phyloP scores from a whole-genome alignment of 2,797 vertebrate genomes.

The Oophaga sylvatica region DNA sequence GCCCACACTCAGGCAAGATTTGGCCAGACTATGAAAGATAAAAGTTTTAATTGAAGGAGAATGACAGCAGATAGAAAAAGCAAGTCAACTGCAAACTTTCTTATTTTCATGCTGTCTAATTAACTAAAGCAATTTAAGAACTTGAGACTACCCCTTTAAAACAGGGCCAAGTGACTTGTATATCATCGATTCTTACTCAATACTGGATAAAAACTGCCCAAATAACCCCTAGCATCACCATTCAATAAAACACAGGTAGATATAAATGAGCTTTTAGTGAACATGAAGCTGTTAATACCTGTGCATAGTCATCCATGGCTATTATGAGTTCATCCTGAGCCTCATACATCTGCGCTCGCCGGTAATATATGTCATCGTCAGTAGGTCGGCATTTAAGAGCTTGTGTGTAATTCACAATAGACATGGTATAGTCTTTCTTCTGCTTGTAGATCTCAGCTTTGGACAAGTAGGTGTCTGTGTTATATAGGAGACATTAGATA shows the following conservation, averaged over 20 bases:
- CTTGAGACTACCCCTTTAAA: too few relatives aligned
- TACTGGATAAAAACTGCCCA: too few relatives aligned
- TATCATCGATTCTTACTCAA: too few relatives aligned
- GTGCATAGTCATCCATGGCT: constrained; percentile 79
- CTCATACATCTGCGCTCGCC: constrained; percentile 75
- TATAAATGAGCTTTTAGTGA: neutral
- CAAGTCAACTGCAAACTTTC: too few relatives aligned
- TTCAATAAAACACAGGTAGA: neutral
- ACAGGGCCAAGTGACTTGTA: too few relatives aligned
- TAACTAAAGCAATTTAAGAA: too few relatives aligned
- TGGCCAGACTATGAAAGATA: too few relatives aligned
- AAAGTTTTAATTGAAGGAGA: too few relatives aligned
- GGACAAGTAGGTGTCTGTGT: constrained; percentile 75
- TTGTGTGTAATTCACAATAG: constrained; percentile 75
- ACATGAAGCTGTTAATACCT: constrained; percentile 65
- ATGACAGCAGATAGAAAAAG: too few relatives aligned
- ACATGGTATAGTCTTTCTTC: constrained; percentile 69
- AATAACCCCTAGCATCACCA: neutral
- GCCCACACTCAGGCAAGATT: too few relatives aligned
- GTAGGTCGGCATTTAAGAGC: constrained; percentile 74
- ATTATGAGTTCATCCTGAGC: constrained; percentile 66
- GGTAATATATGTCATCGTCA: constrained; percentile 77
- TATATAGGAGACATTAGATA: neutral
- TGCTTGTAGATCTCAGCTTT: constrained; percentile 78
- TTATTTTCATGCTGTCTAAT: too few relatives aligned